Evolutionary conservation across 2,113 vertebrate genomes (phyloP).

Genomic region (Toxotes jaculatrix): DNA sequence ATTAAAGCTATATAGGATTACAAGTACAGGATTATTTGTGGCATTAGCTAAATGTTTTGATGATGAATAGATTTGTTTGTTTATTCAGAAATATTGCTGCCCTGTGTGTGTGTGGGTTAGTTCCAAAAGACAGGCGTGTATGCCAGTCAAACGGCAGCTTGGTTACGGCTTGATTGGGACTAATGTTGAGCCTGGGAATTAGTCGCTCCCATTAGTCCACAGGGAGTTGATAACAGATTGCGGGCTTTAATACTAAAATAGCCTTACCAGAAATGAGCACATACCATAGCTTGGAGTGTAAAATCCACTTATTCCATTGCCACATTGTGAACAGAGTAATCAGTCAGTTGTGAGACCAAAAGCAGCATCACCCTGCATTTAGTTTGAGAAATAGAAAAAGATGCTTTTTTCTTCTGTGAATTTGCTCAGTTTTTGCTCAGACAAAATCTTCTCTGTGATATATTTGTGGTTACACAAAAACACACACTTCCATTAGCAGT

Average conservation of each 20-base stretch:
- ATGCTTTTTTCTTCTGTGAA: not conserved
- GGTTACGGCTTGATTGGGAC: slow-evolving; percentile 52
- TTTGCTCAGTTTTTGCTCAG: not conserved
- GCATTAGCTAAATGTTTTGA: slow-evolving; percentile 10
- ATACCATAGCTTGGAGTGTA: slow-evolving; percentile 18
- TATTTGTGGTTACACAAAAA: not conserved
- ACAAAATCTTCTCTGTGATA: slow-evolving; percentile 6
- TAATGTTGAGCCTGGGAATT: slow-evolving; percentile 57
- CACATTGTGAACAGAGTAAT: slow-evolving; percentile 22
- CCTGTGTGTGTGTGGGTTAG: not conserved
- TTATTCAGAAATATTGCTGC: slow-evolving; percentile 25
- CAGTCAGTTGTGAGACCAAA: slow-evolving; percentile 25
- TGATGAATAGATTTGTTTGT: slow-evolving; percentile 34
- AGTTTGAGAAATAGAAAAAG: not conserved
- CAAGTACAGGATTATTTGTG: not conserved
- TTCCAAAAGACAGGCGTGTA: slow-evolving; percentile 10
- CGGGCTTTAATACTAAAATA: slow-evolving; percentile 49
- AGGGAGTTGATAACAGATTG: slow-evolving; percentile 65
- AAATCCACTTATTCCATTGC: slow-evolving; percentile 41
- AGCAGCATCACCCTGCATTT: slow-evolving; percentile 14
- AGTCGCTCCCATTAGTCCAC: slow-evolving; percentile 44
- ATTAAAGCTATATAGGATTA: slow-evolving; percentile 12
- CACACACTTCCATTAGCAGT: not conserved
- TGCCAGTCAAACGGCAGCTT: slow-evolving; percentile 42
- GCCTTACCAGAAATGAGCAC: slow-evolving; percentile 40